phyloP scores from a whole-genome alignment of 2,797 vertebrate genomes.

The Malurus leucopterus region DNA sequence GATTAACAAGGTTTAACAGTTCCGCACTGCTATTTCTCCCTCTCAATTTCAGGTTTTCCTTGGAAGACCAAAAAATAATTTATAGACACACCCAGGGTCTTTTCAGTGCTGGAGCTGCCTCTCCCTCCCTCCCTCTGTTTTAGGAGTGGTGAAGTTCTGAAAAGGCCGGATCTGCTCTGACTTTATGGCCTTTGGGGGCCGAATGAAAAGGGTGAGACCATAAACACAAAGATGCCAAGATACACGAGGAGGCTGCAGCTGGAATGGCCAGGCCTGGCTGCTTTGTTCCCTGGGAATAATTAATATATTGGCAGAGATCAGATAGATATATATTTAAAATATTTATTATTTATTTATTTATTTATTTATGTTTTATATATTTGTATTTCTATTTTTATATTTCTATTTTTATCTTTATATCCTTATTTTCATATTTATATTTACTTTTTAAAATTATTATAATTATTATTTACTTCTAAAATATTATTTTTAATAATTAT shows the following conservation, averaged over 20 bases:
- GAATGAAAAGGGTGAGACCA: not conserved
- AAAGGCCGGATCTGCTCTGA: slow-evolving; percentile 10
- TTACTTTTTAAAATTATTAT: too few species aligned
- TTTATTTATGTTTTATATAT: too few species aligned
- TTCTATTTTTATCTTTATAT: too few species aligned
- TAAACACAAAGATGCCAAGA: slow-evolving; percentile 47
- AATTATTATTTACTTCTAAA: too few species aligned
- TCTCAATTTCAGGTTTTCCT: not conserved
- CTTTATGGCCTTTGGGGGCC: slow-evolving; percentile 4
- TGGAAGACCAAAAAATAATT: not conserved
- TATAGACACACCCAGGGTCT: not conserved
- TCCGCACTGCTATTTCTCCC: not conserved
- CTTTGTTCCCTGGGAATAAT: not conserved
- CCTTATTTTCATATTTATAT: too few species aligned
- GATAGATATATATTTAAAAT: too few species aligned
- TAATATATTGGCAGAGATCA: not conserved
- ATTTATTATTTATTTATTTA: too few species aligned
- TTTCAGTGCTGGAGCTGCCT: not conserved
- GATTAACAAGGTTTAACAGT: not conserved
- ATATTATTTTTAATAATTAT: too few species aligned
- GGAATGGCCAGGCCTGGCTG: not conserved
- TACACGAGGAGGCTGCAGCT: not conserved
- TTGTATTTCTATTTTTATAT: too few species aligned
- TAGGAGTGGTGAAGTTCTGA: not conserved
- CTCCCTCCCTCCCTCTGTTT: not conserved